Percentiles rank a stretch among this genome's conserved stretches.
Evolutionary conservation across 2,113 vertebrate species (phyloP).

Genomic region (Callipepla squamata): DNA sequence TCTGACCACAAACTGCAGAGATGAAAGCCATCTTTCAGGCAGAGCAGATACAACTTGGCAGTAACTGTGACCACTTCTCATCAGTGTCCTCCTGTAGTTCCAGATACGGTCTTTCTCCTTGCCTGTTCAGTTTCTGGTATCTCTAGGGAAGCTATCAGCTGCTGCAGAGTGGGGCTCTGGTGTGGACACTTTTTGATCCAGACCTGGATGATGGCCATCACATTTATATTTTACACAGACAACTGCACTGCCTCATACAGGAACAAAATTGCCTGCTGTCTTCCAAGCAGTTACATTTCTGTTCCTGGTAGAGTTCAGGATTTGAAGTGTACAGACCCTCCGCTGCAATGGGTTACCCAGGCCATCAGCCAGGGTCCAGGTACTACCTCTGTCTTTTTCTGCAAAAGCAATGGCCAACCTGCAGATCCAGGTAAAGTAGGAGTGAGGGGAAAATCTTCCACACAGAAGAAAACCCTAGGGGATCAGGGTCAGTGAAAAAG

Average conservation of each 20-base stretch:
- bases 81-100: neutral
- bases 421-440: neutral
- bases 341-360: neutral
- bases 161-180: neutral
- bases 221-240: neutral
- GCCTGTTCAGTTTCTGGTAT: neutral
- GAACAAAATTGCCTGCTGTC: neutral
- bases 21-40: slow-evolving; percentile 13
- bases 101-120: neutral
- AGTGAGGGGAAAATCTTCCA: neutral
- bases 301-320: neutral
- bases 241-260: neutral
- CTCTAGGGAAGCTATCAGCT: neutral
- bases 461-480: neutral
- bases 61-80: neutral
- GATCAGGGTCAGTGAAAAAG: neutral
- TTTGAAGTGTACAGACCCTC: neutral
- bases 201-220: neutral
- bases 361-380: neutral
- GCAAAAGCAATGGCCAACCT: neutral
- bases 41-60: neutral
- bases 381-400: neutral
- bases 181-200: neutral
- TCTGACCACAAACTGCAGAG: neutral
- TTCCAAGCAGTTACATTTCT: neutral